Evolutionary conservation across 2,797 vertebrate species (phyloP).

Genomic region (Centroberyx gerrardi): DNA sequence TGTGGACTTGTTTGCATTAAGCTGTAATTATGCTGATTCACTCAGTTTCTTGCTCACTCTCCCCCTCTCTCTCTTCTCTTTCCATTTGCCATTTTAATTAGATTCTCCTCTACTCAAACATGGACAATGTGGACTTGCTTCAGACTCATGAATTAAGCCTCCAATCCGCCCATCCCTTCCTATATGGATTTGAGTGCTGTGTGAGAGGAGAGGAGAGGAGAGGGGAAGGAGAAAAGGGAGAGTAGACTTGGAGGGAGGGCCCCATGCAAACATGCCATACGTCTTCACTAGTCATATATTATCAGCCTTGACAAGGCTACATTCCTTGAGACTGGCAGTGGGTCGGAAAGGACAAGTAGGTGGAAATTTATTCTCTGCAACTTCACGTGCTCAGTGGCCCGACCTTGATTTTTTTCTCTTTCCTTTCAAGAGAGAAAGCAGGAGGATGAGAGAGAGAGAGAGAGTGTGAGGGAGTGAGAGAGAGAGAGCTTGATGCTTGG

Average conservation of each 20-base stretch:
- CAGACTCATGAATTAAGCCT: conserved; percentile 70
- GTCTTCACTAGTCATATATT: conserved; percentile 70
- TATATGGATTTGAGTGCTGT: conserved; percentile 27
- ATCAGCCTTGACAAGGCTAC: conserved; percentile 72
- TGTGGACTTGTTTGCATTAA: conserved; percentile 83
- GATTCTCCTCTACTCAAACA: conserved; percentile 73
- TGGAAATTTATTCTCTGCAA: conserved; percentile 76
- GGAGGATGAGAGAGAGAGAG: neutral
- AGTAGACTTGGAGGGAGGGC: conserved; percentile 26
- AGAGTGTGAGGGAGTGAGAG: conserved; percentile 7
- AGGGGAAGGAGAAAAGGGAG: neutral
- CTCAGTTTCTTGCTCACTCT: conserved; percentile 53
- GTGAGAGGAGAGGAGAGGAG: neutral
- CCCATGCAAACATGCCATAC: conserved; percentile 55
- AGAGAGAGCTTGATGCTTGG: conserved; percentile 60
- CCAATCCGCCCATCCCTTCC: conserved; percentile 40
- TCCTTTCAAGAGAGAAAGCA: conserved; percentile 50
- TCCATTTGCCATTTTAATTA: conserved; percentile 82
- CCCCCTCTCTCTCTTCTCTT: conserved; percentile 45
- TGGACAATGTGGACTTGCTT: conserved; percentile 66
- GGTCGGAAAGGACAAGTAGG: conserved; percentile 70
- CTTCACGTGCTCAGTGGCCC: conserved; percentile 58
- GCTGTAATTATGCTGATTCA: conserved; percentile 83
- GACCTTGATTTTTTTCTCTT: conserved; percentile 75
- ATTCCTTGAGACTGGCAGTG: conserved; percentile 66